These are phyloP conservation scores for Lottia gigantea DNA, from an alignment of 2,888 invertebrate genomes.

Conservation along the genomic window DNA sequence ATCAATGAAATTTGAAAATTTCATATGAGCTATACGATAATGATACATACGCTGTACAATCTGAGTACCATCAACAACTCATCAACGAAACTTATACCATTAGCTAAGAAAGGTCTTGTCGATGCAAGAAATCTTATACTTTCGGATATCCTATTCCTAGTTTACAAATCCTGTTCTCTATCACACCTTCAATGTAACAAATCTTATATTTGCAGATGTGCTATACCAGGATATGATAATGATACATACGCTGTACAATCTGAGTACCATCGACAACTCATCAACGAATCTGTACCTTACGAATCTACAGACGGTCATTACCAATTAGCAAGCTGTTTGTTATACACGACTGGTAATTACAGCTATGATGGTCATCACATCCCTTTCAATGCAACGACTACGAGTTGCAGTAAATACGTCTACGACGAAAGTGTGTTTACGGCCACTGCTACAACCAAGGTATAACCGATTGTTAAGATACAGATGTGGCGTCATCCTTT, in stretches of 20 bases:
- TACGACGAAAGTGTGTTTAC: conserved; percentile 26
- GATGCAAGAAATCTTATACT: no score
- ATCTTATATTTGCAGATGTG: conserved; percentile 19
- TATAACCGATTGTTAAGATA: no score
- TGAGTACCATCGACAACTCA: conserved; percentile 20
- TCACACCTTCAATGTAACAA: no score
- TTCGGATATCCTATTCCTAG: no score
- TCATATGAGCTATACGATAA: conserved; percentile 29
- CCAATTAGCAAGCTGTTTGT: conserved; percentile 10
- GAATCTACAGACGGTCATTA: conserved; percentile 5
- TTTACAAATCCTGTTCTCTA: no score
- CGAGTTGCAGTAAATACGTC: conserved; percentile 26
- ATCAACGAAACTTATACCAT: conserved; percentile 22
- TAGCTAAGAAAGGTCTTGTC: no score
- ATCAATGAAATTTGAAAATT: neutral
- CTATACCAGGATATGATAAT: conserved; percentile 27
- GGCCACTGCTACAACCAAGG: conserved; percentile 27
- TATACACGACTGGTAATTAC: conserved; percentile 8
- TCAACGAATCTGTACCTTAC: conserved; percentile 23
- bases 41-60: conserved; percentile 28
- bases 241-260: conserved; percentile 28
- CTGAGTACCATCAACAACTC: conserved; percentile 20
- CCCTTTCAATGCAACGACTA: conserved; percentile 18
- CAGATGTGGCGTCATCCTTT: no score
- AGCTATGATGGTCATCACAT: conserved; percentile 11